Evolutionary conservation across 2,113 vertebrate genomes (phyloP).

Genomic region (Phoxinus phoxinus): DNA sequence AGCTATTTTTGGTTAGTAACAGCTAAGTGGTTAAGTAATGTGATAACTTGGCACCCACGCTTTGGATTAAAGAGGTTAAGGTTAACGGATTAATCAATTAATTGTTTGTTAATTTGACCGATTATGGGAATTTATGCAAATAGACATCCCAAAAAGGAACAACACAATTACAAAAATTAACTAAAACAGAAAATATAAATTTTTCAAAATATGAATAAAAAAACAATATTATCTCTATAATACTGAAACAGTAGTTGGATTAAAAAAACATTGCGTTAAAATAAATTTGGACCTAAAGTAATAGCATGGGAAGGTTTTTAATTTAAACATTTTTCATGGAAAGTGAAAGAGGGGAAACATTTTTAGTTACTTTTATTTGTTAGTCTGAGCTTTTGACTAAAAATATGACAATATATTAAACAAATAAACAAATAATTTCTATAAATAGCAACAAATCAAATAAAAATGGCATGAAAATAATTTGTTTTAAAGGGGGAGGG

Average conservation of each 20-base stretch:
- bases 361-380: neutral
- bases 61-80: too few species aligned
- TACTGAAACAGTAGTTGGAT: neutral
- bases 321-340: neutral
- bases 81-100: too few species aligned
- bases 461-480: neutral
- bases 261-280: neutral
- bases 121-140: too few species aligned
- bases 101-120: too few species aligned
- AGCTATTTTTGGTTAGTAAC: too few species aligned
- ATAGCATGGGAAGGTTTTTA: neutral
- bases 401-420: neutral
- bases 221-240: neutral
- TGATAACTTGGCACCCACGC: too few species aligned
- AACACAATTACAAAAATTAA: too few species aligned
- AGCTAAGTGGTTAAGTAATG: too few species aligned
- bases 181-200: too few species aligned
- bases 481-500: neutral
- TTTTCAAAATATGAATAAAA: too few species aligned
- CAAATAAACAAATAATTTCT: neutral
- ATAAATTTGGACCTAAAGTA: neutral
- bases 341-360: neutral
- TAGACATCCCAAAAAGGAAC: too few species aligned
- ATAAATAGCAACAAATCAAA: neutral
- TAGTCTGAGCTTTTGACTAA: neutral